Evolutionary conservation across 2,888 invertebrate genomes (phyloP), one percentile per base, ranked within the genome.

Genomic region (Cataglyphis livida): DNA sequence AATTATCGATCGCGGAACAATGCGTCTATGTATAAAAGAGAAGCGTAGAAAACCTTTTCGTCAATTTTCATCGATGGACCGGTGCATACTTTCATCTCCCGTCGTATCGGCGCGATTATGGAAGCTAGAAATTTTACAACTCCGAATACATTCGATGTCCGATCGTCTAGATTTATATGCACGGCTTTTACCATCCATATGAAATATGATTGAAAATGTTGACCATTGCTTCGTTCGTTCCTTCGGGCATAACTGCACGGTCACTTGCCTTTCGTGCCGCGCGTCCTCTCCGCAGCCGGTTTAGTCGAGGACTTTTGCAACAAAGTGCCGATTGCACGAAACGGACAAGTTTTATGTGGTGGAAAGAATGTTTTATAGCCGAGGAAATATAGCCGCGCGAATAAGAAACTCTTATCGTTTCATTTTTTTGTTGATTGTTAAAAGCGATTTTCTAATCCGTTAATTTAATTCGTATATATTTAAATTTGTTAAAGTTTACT

Each of bases 1-100:
- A 75, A 75, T 74, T 84, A 84, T 82, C 62, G 73, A 84, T 75
- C 82, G 62, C 25, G 12, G 54, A n/a, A 51, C 65, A 32, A 64
- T 35, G 35, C 59, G 41, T 44, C 21, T 65, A 64, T 54, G 35
- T 82, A 54, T 54, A 62, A 18, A 66, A 59, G 74, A 75, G 51
- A 18, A n/a, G 78, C 78, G 66, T 44, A 41, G 65, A 28, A 65
- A 28, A 61, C 25, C 61, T 65, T 62, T 83, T 81, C 0, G 48
- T 18, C n/a, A 68, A 68, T 66, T 81, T 74, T 28, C 74, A 81
- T 61, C 48, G 48, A 54, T 74, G 81, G 35, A 66, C 35, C 73
- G 74, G 21, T 28, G 35, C 41, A 41, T 3, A 7, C 48, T 74
- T 68, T 83, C 25, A 78, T 64, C 41, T 59, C 25, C 41, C 21